Base-by-base conservation (phyloP, 2,888 invertebrate species). In the Dione vanillae region DNA sequence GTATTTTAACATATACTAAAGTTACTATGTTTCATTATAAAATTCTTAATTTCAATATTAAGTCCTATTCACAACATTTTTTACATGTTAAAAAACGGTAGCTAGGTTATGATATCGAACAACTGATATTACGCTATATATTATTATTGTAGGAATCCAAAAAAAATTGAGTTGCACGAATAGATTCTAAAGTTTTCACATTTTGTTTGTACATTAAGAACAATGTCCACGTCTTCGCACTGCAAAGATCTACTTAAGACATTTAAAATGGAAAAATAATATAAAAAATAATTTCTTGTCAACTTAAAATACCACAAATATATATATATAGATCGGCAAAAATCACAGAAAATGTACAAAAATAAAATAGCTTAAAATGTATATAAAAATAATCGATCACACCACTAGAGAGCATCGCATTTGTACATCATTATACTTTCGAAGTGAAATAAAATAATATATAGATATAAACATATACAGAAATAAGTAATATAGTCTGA, bases 331-430 rank as follows among this genome's bases (percentile, higher is more conserved):
- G 71, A 65, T 75, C 76, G 70, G 69, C 65, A 70, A 56, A 67
- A 59, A 73, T 73, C 76, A 76, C 75, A 76, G 69, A 71, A 65
- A 65, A 66, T 70, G 45, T 45, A 61, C 59, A 61, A 61, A 45
- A 56, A 56, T 66, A 45, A 56, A 66, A 51, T 69, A 52, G 67
- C 45, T 19, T 69, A 51, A n/a, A n/a, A n/a, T n/a, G n/a, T 52
- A 65, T 54, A 71, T n/a, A 69, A 70, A 67, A 59, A 67, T 61
- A 69, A 47, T 64, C 62, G 40, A 76, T 74, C 74, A 77, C 77
- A 74, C 74, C 70, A 69, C 61, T 76, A 78, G 79, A 79, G 78
- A 79, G 79, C 77, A 67, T 58, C 62, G 65, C 62, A 61, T 65
- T 67, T 69, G 61, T 67, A 35, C 59, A 27, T 67, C 11, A n/a